Percentiles rank a stretch among this genome's conserved stretches.
phyloP scores from a whole-genome alignment of 2,113 vertebrate species.

The Eira barbara region DNA sequence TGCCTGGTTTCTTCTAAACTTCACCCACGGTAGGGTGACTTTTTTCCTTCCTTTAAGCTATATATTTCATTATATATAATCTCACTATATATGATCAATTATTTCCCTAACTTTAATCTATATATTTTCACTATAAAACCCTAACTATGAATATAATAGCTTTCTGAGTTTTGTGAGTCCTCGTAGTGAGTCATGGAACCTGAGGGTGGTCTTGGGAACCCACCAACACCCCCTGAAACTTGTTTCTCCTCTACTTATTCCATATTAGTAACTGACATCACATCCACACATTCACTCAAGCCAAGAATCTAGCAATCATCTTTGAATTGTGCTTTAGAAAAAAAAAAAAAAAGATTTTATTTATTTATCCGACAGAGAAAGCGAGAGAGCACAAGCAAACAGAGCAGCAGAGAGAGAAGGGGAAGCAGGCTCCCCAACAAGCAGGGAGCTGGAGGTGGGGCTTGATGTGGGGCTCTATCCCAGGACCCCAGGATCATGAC shows the following conservation, averaged over 20 bases:
- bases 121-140: neutral
- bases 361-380: too few species aligned
- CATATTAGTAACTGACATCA: neutral
- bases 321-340: neutral
- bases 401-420: too few species aligned
- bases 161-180: neutral
- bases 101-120: neutral
- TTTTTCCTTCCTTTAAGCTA: neutral
- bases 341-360: too few species aligned
- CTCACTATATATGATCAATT: too few species aligned
- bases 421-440: too few species aligned
- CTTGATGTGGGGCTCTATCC: too few species aligned
- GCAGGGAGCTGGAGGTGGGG: too few species aligned
- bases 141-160: neutral
- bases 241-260: neutral
- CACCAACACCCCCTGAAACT: neutral
- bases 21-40: neutral
- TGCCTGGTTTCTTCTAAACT: neutral
- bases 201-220: neutral
- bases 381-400: too few species aligned
- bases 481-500: too few species aligned
- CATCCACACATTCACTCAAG: neutral
- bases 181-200: neutral
- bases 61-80: too few species aligned
- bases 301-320: neutral